Percentiles rank a stretch among this genome's conserved stretches.
Conservation (phyloP, 2,797 vertebrate species). For the Petrocephalus sullivani region DNA sequence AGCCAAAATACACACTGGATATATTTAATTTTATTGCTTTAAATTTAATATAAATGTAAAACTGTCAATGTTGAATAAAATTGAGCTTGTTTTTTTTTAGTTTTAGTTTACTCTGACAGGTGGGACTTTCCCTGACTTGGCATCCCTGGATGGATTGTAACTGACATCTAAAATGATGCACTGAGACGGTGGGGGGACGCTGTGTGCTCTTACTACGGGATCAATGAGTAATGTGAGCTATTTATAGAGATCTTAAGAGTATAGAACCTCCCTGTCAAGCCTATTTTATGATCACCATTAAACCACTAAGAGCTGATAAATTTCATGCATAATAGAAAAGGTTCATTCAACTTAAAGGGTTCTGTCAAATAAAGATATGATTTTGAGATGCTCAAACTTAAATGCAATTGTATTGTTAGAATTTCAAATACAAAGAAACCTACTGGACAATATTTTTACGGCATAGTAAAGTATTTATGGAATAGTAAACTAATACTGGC, state of each 20-base stretch:
- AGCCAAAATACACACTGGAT: not conserved
- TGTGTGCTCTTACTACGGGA: not conserved
- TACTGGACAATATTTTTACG: not conserved
- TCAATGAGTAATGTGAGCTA: not conserved
- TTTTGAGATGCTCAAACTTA: not conserved
- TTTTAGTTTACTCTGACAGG: not conserved
- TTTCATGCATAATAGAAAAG: not conserved
- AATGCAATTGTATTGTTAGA: not conserved
- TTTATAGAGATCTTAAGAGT: not conserved
- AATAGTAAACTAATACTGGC: not conserved
- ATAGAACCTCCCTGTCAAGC: not conserved
- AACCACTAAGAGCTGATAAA: not conserved
- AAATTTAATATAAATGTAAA: not conserved
- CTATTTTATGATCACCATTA: not conserved
- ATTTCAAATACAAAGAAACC: not conserved
- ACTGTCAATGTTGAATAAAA: not conserved
- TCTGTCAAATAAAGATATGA: not conserved
- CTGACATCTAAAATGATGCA: not conserved
- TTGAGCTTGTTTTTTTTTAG: not conserved
- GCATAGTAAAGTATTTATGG: not conserved
- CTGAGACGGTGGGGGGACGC: not conserved
- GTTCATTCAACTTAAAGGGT: not conserved
- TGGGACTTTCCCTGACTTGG: not conserved
- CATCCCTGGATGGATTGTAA: not conserved
- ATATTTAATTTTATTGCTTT: not conserved